phyloP scores from a whole-genome alignment of 2,888 invertebrate genomes.

The Drosophila putrida region DNA sequence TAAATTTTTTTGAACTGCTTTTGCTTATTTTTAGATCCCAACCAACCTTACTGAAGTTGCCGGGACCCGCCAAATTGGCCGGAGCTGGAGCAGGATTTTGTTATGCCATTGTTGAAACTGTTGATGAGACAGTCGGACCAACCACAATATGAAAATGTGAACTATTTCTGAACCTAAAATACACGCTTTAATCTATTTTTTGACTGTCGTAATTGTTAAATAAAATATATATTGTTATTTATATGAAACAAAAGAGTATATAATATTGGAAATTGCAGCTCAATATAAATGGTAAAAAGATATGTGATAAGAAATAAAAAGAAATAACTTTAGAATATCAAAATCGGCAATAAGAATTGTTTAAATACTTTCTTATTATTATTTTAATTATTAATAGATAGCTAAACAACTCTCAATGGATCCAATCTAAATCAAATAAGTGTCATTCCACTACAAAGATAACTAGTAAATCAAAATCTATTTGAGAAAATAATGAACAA shows the following conservation, averaged over 20 bases:
- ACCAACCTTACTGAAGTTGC: slow-evolving; percentile 77
- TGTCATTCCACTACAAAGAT: not conserved
- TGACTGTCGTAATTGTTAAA: slow-evolving; percentile 21
- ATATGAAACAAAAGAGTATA: not conserved
- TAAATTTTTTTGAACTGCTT: not conserved
- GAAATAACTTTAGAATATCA: too few relatives aligned
- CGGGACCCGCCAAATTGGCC: slow-evolving; percentile 74
- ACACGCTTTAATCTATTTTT: slow-evolving; percentile 7
- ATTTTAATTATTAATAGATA: not conserved
- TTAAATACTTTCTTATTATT: not conserved
- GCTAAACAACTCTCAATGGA: not conserved
- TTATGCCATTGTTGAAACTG: slow-evolving; percentile 71
- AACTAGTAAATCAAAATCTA: not conserved
- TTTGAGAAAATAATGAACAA: not conserved
- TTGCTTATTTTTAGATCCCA: slow-evolving; percentile 64
- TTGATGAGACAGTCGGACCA: slow-evolving; percentile 7
- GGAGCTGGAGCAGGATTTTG: slow-evolving; percentile 85
- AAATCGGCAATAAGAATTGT: too few relatives aligned
- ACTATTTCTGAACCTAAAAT: not conserved
- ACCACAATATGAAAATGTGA: not conserved
- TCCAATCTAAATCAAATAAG: not conserved
- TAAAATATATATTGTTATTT: slow-evolving; percentile 30
- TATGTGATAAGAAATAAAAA: too few relatives aligned
- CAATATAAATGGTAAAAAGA: too few relatives aligned
- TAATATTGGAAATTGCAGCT: too few relatives aligned